phyloP scores from a whole-genome alignment of 1,140 invertebrate species.

The Xylocopa sonorina region DNA sequence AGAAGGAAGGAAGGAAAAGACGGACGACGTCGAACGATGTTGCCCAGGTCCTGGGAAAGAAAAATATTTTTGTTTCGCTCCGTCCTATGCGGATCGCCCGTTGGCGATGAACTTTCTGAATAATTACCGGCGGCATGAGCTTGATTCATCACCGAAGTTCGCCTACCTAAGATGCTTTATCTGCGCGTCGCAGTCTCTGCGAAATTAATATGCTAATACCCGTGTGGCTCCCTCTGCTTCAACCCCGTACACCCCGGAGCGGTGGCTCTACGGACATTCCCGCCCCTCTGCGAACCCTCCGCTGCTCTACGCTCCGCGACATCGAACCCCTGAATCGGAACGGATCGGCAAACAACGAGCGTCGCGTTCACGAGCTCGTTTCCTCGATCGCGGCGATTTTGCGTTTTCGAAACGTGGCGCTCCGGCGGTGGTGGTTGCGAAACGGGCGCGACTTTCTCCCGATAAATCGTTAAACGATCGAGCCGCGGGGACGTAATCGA shows the following conservation, averaged over 20 bases:
- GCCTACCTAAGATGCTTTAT: conserved; percentile 82
- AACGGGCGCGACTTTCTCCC: too few relatives aligned
- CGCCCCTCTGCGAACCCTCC: conserved; percentile 41
- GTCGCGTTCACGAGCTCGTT: conserved; percentile 3
- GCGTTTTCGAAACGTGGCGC: not conserved
- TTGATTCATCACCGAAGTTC: conserved; percentile 82
- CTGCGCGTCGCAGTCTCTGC: conserved; percentile 79
- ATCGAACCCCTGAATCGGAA: conserved; percentile 20
- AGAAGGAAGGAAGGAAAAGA: conserved; percentile 21
- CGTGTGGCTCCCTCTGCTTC: conserved; percentile 69
- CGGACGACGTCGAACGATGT: conserved; percentile 27
- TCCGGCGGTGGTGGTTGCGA: too few relatives aligned
- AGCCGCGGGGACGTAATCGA: not conserved
- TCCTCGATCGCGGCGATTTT: not conserved
- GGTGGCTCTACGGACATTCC: conserved; percentile 43
- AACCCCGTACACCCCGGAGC: conserved; percentile 65
- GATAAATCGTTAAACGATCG: too few relatives aligned
- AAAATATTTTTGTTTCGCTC: conserved; percentile 79
- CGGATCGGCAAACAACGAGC: conserved; percentile 24
- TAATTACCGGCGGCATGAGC: conserved; percentile 80
- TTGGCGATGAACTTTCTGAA: conserved; percentile 77
- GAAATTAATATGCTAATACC: conserved; percentile 82
- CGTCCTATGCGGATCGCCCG: conserved; percentile 63
- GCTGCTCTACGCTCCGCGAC: conserved; percentile 7
- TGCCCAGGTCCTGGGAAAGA: conserved; percentile 69